Conservation (phyloP, 1,140 invertebrate species). For the Tetramorium simillimum region DNA sequence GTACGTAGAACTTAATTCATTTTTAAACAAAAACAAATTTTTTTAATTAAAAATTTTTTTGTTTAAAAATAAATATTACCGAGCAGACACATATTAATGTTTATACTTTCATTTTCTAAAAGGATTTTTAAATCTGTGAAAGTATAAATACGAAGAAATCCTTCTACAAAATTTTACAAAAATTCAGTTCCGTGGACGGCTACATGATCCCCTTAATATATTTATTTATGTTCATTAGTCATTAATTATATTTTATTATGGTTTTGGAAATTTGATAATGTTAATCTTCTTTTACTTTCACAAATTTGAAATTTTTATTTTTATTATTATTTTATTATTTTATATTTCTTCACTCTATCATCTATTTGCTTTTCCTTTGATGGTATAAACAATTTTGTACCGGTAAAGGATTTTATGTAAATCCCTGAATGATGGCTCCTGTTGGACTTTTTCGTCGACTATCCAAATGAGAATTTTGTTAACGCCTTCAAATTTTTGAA, state of each 20-base stretch:
- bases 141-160: no score
- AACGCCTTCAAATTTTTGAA: not conserved
- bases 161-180: no score
- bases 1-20: no score
- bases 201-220: no score
- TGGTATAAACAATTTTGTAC: constrained; percentile 12
- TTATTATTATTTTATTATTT: not conserved
- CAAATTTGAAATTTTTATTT: constrained; percentile 8
- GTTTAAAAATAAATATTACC: no score
- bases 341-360: not conserved
- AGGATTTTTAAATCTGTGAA: no score
- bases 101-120: no score
- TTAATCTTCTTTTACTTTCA: not conserved
- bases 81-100: no score
- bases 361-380: constrained; percentile 18
- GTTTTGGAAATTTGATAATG: not conserved
- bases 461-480: not conserved
- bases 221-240: no score
- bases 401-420: not conserved
- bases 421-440: constrained; percentile 2
- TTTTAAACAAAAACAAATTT: no score
- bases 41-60: no score
- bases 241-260: not conserved
- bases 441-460: not conserved
- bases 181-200: no score